Base-by-base conservation (phyloP, 2,113 vertebrate species). In the Passer montanus region DNA sequence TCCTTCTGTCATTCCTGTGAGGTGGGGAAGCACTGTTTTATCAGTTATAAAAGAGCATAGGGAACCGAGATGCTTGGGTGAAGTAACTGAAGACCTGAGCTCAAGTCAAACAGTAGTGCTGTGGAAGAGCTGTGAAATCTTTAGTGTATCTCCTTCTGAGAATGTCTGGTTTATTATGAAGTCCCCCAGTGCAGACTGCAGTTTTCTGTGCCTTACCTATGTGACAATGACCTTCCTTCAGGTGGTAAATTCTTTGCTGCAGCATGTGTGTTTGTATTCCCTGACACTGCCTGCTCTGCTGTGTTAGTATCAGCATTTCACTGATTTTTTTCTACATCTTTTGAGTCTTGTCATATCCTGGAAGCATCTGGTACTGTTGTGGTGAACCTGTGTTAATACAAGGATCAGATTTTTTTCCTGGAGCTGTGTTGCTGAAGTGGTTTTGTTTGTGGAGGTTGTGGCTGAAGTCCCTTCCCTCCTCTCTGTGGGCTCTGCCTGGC, bases 211-310 rank as follows among this genome's bases (percentile, higher is more conserved):
- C 59, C 35, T 46, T 31, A 6, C 6, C 23, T 39, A 4, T 41
- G 82, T 82, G 90, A 31, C 76, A 70, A 2, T 88, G 84, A 93
- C 92, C 75, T 90, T 88, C 63, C 67, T 77, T 15, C 49, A 56
- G 35, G 23, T 11, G 63, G 15, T 27, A 50, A 39, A 69, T 74
- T 23, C 84, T 91, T 35, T 74, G 44, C 74, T 73, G 84, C 21
- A 52, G 53, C 12, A 5, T 0, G 8, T 31, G 33, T 67, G n/a
- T 33, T 0, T 24, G 60, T 18, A 1, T 79, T 76, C 81, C 81
- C 52, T 37, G 80, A 3, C 15, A 2, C 68, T 17, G 47, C 69
- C 85, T 63, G 39, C 56, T 63, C 59, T 19, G 3, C 39, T 43
- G 10, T 5, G 20, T 85, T 46, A 46, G 8, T 39, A 23, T 78